These are phyloP conservation scores for Stigmatopora argus DNA, from an alignment of 2,113 vertebrate genomes.

Conservation along the genomic window DNA sequence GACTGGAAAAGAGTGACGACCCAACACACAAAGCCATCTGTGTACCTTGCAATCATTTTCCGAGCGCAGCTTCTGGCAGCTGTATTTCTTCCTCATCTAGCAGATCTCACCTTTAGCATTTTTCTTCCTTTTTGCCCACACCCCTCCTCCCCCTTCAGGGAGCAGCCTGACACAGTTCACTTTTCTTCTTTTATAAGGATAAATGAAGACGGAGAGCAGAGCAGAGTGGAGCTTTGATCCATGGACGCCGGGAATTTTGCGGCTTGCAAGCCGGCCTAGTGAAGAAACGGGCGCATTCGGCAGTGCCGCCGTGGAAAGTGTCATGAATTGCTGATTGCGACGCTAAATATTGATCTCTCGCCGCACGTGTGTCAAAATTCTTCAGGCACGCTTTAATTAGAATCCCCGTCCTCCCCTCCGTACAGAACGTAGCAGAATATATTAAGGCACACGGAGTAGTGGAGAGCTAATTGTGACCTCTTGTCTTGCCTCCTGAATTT, in stretches of 20 bases:
- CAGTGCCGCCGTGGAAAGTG: constrained; percentile 88
- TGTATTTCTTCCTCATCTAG: constrained; percentile 55
- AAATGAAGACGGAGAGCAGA: constrained; percentile 90
- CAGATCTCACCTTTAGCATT: constrained; percentile 34
- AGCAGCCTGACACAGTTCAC: constrained; percentile 70
- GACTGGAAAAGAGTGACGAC: constrained; percentile 12
- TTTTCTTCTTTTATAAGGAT: constrained; percentile 80
- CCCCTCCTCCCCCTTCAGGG: constrained; percentile 40
- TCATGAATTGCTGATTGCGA: constrained; percentile 96
- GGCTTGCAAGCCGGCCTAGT: constrained; percentile 40
- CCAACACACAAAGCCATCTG: constrained; percentile 27
- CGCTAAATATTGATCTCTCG: constrained; percentile 99
- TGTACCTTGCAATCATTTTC: constrained; percentile 49
- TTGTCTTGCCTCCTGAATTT: constrained; percentile 89
- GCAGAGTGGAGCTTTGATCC: constrained; percentile 89
- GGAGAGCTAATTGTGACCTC: constrained; percentile 95
- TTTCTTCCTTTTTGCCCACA: constrained; percentile 50
- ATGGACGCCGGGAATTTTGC: constrained; percentile 68
- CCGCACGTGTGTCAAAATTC: constrained; percentile 99
- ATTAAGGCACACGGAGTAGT: constrained; percentile 80
- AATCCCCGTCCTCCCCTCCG: constrained; percentile 75
- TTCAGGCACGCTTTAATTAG: constrained; percentile 97
- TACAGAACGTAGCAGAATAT: constrained; percentile 91
- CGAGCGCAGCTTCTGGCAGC: constrained; percentile 48
- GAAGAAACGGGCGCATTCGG: constrained; percentile 16